phyloP scores from a whole-genome alignment of 1,140 invertebrate genomes.

The Spodoptera litura region DNA sequence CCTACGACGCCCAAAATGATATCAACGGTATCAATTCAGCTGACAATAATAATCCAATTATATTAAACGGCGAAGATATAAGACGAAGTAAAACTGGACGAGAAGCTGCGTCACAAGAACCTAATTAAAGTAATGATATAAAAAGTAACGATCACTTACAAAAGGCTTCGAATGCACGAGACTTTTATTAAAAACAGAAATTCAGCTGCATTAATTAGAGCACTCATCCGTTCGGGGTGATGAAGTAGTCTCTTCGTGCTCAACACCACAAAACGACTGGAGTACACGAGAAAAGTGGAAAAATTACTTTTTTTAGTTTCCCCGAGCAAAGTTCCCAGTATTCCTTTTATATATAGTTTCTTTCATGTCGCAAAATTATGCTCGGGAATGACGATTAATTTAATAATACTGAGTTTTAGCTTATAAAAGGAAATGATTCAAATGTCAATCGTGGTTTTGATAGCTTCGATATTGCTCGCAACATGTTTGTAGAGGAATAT shows the following conservation, averaged over 20 bases:
- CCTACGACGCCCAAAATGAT: too few species aligned
- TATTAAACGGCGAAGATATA: too few species aligned
- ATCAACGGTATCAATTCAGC: too few species aligned
- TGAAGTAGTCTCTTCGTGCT: slow-evolving; percentile 12
- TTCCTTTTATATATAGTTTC: slow-evolving; percentile 3
- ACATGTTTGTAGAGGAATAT: too few species aligned
- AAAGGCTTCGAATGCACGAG: not conserved
- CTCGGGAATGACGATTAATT: slow-evolving; percentile 3
- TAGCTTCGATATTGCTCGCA: too few species aligned
- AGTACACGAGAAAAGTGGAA: slow-evolving; percentile 4
- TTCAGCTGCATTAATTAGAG: slow-evolving; percentile 12
- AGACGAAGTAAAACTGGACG: too few species aligned
- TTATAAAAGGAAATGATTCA: not conserved
- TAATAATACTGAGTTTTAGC: not conserved
- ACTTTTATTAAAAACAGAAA: not conserved
- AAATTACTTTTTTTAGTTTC: slow-evolving; percentile 27
- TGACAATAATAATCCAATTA: too few species aligned
- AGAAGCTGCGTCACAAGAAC: too few species aligned
- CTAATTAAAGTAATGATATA: too few species aligned
- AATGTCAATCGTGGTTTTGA: not conserved
- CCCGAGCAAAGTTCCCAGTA: not conserved
- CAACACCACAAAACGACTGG: slow-evolving; percentile 15
- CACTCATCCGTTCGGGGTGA: slow-evolving; percentile 5
- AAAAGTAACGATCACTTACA: not conserved
- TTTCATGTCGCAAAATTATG: not conserved